Conservation (phyloP, 2,113 vertebrate genomes). For the Poeciliopsis occidentalis region DNA sequence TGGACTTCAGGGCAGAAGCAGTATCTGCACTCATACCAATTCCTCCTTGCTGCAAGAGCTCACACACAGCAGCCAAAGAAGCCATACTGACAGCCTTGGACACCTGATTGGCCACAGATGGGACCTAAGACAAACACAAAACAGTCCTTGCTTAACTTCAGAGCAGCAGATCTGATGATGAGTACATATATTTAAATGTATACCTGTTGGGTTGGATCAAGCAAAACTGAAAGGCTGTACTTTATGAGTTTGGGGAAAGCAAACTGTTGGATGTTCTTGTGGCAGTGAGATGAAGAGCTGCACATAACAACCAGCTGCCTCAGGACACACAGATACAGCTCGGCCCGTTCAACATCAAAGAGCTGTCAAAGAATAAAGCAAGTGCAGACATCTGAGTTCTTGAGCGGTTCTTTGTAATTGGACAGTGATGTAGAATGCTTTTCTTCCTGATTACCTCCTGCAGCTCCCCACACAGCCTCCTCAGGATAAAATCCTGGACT, state of each 20-base stretch:
- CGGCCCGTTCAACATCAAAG: conserved; percentile 81
- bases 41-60: conserved; percentile 61
- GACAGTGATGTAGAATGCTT: too few relatives aligned
- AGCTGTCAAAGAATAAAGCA: conserved; percentile 53
- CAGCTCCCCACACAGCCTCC: conserved; percentile 85
- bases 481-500: conserved; percentile 84
- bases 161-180: neutral
- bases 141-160: conserved; percentile 14
- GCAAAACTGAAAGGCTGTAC: conserved; percentile 78
- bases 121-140: conserved; percentile 71
- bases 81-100: conserved; percentile 83
- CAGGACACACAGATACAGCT: conserved; percentile 86
- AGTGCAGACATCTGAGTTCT: neutral
- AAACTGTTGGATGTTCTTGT: conserved; percentile 61
- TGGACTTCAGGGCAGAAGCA: conserved; percentile 63
- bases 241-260: conserved; percentile 80
- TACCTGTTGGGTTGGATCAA: conserved; percentile 82
- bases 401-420: neutral
- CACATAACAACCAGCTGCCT: conserved; percentile 78
- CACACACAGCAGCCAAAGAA: conserved; percentile 82
- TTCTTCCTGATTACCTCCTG: conserved; percentile 71
- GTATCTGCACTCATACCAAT: conserved; percentile 62
- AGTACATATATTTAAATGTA: neutral
- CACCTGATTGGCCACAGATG: conserved; percentile 81
- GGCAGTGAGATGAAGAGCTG: conserved; percentile 56